Evolutionary conservation across 1,140 invertebrate species (phyloP).

Genomic region (Physella acuta): DNA sequence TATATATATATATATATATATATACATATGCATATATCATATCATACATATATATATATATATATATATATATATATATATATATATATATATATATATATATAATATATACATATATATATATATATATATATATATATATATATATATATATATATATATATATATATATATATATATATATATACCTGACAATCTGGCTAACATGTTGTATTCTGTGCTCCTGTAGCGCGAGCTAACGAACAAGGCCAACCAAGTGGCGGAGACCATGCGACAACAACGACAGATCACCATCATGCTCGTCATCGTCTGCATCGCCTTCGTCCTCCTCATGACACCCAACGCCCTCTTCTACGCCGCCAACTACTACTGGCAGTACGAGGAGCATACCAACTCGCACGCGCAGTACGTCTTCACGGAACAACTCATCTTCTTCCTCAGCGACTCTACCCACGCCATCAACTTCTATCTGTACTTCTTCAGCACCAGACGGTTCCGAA

Average conservation of each 20-base stretch:
- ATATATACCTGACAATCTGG: background rate
- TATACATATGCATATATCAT: background rate
- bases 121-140: background rate
- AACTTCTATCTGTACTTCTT: constrained; percentile 51
- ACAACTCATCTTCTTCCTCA: constrained; percentile 41
- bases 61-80: background rate
- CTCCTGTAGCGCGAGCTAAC: constrained; percentile 17
- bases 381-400: background rate
- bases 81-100: background rate
- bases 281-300: constrained; percentile 48
- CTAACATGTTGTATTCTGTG: too few species aligned
- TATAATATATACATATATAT: too few species aligned
- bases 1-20: background rate
- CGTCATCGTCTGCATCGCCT: constrained; percentile 37
- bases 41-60: too few species aligned
- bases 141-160: background rate
- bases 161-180: background rate
- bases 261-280: constrained; percentile 39
- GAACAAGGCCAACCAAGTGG: constrained; percentile 20
- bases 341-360: constrained; percentile 44
- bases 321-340: constrained; percentile 42
- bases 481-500: constrained; percentile 43
- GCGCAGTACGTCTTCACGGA: constrained; percentile 24
- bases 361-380: constrained; percentile 27
- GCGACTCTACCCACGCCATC: constrained; percentile 43